Conservation (phyloP, 2,797 vertebrate species). For the Scarus forsteni region DNA sequence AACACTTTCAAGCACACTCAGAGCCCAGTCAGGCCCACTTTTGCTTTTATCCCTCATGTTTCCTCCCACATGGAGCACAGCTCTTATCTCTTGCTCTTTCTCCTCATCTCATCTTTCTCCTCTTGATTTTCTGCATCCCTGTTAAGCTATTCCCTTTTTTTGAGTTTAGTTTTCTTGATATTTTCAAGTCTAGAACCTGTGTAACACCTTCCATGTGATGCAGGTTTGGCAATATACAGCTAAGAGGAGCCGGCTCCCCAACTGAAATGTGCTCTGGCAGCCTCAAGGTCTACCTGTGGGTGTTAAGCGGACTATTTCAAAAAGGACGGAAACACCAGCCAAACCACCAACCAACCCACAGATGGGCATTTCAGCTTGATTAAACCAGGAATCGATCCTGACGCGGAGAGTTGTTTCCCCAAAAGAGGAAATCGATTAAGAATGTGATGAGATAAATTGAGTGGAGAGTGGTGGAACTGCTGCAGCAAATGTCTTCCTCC, state of each 20-base stretch:
- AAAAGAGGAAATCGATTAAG: constrained; percentile 73
- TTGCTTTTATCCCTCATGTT: constrained; percentile 52
- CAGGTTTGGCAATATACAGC: constrained; percentile 96
- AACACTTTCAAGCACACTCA: constrained; percentile 82
- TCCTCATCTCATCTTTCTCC: constrained; percentile 53
- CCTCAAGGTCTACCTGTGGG: constrained; percentile 71
- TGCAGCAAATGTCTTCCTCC: constrained; percentile 77
- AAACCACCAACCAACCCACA: constrained; percentile 42
- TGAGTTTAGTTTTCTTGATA: constrained; percentile 52
- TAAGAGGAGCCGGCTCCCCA: constrained; percentile 89
- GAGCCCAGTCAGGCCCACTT: constrained; percentile 76
- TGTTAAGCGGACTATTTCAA: constrained; percentile 71
- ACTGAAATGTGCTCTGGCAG: constrained; percentile 91
- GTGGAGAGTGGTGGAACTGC: constrained; percentile 75
- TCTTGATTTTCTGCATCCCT: constrained; percentile 69
- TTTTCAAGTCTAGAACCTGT: constrained; percentile 85
- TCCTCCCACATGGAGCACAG: constrained; percentile 69
- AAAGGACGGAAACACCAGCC: constrained; percentile 62
- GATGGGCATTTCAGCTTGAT: constrained; percentile 67
- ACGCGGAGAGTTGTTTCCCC: constrained; percentile 71
- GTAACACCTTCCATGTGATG: constrained; percentile 96
- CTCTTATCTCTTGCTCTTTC: constrained; percentile 63
- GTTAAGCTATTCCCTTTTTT: constrained; percentile 59
- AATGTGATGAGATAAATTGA: constrained; percentile 80
- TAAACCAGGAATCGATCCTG: constrained; percentile 66